Evolutionary conservation across 2,113 vertebrate species (phyloP).

Genomic region (Lepidothrix coronata): DNA sequence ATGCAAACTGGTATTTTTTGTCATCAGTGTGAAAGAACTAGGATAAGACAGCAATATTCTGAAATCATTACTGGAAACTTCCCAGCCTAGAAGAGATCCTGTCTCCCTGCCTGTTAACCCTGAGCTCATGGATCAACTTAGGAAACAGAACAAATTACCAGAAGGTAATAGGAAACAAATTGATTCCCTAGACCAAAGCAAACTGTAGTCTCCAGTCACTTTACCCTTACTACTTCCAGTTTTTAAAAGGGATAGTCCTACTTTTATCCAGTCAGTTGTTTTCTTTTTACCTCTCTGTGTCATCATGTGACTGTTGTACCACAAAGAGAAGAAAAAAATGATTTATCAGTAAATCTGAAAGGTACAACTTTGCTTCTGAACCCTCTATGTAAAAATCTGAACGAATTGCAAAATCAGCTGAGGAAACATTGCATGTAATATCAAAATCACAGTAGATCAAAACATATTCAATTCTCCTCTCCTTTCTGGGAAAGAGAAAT

Average conservation of each 20-base stretch:
- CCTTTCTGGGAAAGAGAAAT: not conserved
- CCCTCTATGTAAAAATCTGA: not conserved
- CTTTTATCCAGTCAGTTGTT: not conserved
- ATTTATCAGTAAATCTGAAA: not conserved
- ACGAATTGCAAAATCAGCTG: not conserved
- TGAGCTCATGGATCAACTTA: not conserved
- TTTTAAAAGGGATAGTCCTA: not conserved
- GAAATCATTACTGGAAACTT: not conserved
- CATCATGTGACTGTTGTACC: not conserved
- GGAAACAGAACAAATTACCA: slow-evolving; percentile 34
- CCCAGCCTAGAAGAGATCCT: not conserved
- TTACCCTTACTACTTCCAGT: not conserved
- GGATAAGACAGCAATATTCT: not conserved
- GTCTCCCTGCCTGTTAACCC: slow-evolving; percentile 9
- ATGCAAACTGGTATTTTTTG: not conserved
- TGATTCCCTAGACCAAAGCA: slow-evolving; percentile 27
- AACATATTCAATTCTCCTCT: not conserved
- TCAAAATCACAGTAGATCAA: not conserved
- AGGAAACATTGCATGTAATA: not conserved
- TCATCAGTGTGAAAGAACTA: not conserved
- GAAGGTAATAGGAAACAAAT: slow-evolving; percentile 36
- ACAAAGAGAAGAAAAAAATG: not conserved
- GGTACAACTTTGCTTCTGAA: not conserved
- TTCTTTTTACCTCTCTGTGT: not conserved
- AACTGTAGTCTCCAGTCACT: not conserved